A percentile compares a stretch with the other conserved stretches of the same genome.
phyloP scores from a whole-genome alignment of 2,113 vertebrate genomes.

The Dascyllus trimaculatus region DNA sequence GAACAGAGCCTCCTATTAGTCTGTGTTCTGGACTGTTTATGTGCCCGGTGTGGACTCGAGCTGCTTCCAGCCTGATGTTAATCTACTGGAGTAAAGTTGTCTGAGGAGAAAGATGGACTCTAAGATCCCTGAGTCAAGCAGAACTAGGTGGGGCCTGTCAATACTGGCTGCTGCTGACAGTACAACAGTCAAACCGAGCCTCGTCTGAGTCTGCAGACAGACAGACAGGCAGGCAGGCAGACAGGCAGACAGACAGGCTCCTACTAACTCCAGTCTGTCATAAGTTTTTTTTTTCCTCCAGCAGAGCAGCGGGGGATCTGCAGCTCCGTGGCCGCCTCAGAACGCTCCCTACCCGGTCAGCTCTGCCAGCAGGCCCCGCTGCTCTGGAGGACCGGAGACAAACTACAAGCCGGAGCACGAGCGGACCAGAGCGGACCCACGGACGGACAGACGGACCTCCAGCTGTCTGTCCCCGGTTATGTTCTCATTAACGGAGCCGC shows the following conservation, averaged over 20 bases:
- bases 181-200: slow-evolving; percentile 56
- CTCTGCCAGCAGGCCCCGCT: slow-evolving; percentile 53
- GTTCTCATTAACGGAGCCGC: slow-evolving; percentile 28
- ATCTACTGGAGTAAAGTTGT: slow-evolving; percentile 63
- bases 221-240: slow-evolving; percentile 13
- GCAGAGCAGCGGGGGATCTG: slow-evolving; percentile 51
- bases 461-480: neutral
- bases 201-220: slow-evolving; percentile 22
- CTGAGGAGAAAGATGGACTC: slow-evolving; percentile 43
- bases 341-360: slow-evolving; percentile 33
- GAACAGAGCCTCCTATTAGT: no score
- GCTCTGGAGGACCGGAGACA: slow-evolving; percentile 23
- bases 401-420: slow-evolving; percentile 12
- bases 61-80: slow-evolving; percentile 9
- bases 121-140: slow-evolving; percentile 60
- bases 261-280: slow-evolving; percentile 34
- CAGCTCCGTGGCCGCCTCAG: slow-evolving; percentile 43
- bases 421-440: neutral
- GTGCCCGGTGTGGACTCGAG: no score
- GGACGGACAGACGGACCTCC: slow-evolving; percentile 14
- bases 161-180: slow-evolving; percentile 57
- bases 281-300: slow-evolving; percentile 41
- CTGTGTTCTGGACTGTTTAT: no score
- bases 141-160: slow-evolving; percentile 79
- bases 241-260: neutral